Percentiles rank a stretch among this genome's conserved stretches.
These are phyloP conservation scores for Indicator maculatus DNA, from an alignment of 2,113 vertebrate species.

Conservation along the genomic window DNA sequence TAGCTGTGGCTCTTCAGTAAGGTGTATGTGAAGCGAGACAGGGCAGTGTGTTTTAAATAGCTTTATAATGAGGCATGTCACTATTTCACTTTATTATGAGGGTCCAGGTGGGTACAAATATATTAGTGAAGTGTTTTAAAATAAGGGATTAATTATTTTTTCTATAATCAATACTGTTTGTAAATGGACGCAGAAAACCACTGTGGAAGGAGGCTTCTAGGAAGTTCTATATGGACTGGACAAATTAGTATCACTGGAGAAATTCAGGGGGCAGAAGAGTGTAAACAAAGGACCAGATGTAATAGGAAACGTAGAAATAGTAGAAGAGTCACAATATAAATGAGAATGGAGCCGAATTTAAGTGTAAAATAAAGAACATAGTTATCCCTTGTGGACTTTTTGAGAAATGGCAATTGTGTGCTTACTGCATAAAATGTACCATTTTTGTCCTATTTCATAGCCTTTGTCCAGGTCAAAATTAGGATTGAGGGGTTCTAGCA, in stretches of 20 bases:
- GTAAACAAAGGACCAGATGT: not conserved
- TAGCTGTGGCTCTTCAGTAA: not conserved
- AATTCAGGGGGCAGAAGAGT: not conserved
- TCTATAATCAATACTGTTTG: too few relatives aligned
- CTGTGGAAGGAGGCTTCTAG: not conserved
- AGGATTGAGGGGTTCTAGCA: not conserved
- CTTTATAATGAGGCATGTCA: not conserved
- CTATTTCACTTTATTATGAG: fast-evolving
- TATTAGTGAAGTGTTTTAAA: not conserved
- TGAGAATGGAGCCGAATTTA: not conserved
- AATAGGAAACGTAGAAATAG: not conserved
- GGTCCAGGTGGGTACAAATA: fast-evolving
- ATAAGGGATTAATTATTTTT: not conserved
- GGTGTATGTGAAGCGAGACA: fast-evolving
- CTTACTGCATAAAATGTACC: not conserved
- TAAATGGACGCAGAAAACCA: not conserved
- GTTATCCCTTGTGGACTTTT: not conserved
- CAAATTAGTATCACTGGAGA: not conserved
- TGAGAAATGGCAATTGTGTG: not conserved
- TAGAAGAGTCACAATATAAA: fast-evolving
- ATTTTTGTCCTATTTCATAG: not conserved
- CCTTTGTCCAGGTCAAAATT: not conserved
- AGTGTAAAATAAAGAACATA: not conserved
- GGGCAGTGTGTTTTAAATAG: fast-evolving
- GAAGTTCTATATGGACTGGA: fast-evolving